Base-by-base conservation (phyloP, 2,797 vertebrate genomes). In the Perdix hodgsoniae region DNA sequence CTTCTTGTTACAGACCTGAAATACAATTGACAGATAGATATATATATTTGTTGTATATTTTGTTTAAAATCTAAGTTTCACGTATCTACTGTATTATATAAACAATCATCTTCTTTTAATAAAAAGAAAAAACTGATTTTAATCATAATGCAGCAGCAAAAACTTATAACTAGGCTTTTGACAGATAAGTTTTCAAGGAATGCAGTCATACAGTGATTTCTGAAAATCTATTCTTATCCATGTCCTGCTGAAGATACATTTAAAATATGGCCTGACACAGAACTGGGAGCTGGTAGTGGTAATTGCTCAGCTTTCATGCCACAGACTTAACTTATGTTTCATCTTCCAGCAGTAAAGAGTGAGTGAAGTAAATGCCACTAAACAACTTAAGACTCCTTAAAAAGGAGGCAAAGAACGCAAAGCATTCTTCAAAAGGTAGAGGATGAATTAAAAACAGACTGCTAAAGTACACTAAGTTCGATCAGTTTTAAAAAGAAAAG, bases 1-100 rank as follows among this genome's bases (percentile, higher is more conserved):
- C 99, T 99, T 97, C 99, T 98, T 87, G 99, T 99, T 97, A 99
- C 99, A 94, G 99, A 99, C 84, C 99, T 99, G 98, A 97, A 99
- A 80, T 78, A 39, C 39, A 96, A 88, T 35, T 39, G 18, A 33
- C 6, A 93, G 57, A 64, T 59, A n/a, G 4, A 35, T 59, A 33
- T 3, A n/a, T 6, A 15, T 49, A 86, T 93, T 75, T 65, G 22
- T 18, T 35, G 8, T 12, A 50, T 3, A 16, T 57, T 16, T 5
- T 65, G 35, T 42, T 93, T 88, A 33, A 89, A 73, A 52, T 75
- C 35, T 37, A 31, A 4, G n/a, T 70, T 73, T 52, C 27, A 29
- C 29, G 10, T 52, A 27, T 52, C 27, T 29, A 52, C 16, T 17
- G 27, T 10, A 29, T 52, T 29, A 52, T 10, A 17, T 17, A 52